phyloP scores from a whole-genome alignment of 1,140 invertebrate genomes.

The Drosophila ogumai region DNA sequence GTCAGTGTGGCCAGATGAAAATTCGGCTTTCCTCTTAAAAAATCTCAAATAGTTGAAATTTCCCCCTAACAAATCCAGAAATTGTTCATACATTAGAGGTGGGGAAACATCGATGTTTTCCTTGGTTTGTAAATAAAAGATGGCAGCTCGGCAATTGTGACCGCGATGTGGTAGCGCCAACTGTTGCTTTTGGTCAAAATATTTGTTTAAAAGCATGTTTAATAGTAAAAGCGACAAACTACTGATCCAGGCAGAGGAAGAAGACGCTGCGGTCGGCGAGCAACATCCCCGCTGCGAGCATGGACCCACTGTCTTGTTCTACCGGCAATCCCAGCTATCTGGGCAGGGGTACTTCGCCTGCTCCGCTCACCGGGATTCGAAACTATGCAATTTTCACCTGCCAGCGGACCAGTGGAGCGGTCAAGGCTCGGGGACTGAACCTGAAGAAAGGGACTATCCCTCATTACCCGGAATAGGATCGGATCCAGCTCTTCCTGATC shows the following conservation, averaged over 20 bases:
- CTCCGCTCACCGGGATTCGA: conserved; percentile 91
- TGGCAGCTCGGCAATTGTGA: background rate
- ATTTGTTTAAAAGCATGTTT: conserved; percentile 15
- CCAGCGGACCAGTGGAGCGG: conserved; percentile 37
- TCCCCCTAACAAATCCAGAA: no score
- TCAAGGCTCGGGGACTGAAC: background rate
- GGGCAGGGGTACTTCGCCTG: conserved; percentile 90
- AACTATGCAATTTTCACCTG: conserved; percentile 86
- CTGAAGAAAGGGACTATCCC: conserved; percentile 19
- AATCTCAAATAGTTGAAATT: no score
- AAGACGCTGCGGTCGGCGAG: conserved; percentile 7
- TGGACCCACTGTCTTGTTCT: conserved; percentile 72
- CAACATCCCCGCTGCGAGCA: conserved; percentile 59
- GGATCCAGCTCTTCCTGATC: conserved; percentile 61
- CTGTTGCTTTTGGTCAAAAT: conserved; percentile 3
- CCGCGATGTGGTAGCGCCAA: conserved; percentile 2
- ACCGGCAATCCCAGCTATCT: conserved; percentile 60
- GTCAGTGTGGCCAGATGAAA: no score
- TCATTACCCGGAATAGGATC: background rate
- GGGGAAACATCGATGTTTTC: no score
- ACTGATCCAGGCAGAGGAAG: conserved; percentile 43
- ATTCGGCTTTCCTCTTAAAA: no score
- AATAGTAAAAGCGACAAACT: conserved; percentile 47
- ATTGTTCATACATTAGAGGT: no score
- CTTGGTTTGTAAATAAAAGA: no score